Evolutionary conservation across 2,113 vertebrate species (phyloP).

Genomic region (Nerophis lumbriciformis): DNA sequence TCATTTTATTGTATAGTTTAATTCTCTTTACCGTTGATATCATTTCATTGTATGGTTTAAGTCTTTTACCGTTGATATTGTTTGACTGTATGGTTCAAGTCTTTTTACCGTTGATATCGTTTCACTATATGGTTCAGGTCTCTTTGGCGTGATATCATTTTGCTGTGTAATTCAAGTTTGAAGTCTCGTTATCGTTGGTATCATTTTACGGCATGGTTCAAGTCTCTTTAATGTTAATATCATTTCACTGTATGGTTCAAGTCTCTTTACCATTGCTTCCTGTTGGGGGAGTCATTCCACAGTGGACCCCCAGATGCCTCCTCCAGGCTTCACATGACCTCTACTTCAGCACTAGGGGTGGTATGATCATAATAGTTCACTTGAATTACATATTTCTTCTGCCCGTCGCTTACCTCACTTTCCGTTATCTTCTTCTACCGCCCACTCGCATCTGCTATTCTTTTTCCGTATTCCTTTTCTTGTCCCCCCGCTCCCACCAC

Average conservation of each 20-base stretch:
- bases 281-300: constrained; percentile 25
- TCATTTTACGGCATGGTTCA: too few species aligned
- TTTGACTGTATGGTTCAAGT: background rate
- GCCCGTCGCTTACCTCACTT: constrained; percentile 6
- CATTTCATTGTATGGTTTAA: too few species aligned
- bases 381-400: constrained; percentile 38
- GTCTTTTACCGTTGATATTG: too few species aligned
- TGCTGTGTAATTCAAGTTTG: too few species aligned
- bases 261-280: constrained; percentile 41
- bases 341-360: constrained; percentile 40
- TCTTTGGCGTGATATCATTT: too few species aligned
- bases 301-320: constrained; percentile 30
- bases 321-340: constrained; percentile 55
- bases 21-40: too few species aligned
- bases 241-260: background rate
- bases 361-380: constrained; percentile 68
- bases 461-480: constrained; percentile 30
- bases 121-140: too few species aligned
- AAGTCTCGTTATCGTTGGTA: too few species aligned
- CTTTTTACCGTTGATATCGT: constrained; percentile 38
- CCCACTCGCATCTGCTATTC: constrained; percentile 34
- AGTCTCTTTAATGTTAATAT: constrained; percentile 26
- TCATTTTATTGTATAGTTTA: too few species aligned
- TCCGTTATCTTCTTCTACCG: constrained; percentile 8
- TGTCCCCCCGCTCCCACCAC: constrained; percentile 3